A percentile compares a stretch with the other conserved stretches of the same genome.
Conservation (phyloP, 2,888 invertebrate species). For the Drosophila affinis region DNA sequence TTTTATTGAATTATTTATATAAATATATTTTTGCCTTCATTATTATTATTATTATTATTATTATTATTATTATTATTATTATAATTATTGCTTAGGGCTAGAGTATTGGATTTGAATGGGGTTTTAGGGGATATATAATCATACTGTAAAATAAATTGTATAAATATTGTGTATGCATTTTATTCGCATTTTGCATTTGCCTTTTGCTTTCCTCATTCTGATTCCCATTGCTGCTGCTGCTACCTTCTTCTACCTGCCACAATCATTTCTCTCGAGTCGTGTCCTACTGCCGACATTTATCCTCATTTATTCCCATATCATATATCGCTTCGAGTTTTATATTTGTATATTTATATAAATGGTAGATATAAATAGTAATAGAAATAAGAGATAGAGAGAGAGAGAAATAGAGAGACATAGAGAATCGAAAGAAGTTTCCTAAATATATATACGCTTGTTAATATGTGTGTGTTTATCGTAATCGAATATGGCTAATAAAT, state of each 20-base stretch:
- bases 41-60: constrained; percentile 41
- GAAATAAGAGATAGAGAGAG: not conserved
- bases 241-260: not conserved
- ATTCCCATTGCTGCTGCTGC: not conserved
- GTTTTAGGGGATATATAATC: constrained; percentile 58
- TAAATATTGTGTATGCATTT: constrained; percentile 64
- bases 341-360: constrained; percentile 12
- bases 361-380: constrained; percentile 47
- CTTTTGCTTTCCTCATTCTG: constrained; percentile 9
- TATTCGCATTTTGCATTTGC: constrained; percentile 10
- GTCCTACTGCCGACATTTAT: not conserved
- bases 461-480: constrained; percentile 48
- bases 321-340: not conserved
- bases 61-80: constrained; percentile 46
- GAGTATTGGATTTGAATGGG: constrained; percentile 63
- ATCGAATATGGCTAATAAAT: constrained; percentile 69
- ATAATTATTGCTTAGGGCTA: constrained; percentile 70
- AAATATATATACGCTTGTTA: constrained; percentile 49
- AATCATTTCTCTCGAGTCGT: not conserved
- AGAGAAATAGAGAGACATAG: not conserved
- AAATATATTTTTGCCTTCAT: constrained; percentile 75
- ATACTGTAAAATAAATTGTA: constrained; percentile 78
- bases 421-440: constrained; percentile 28
- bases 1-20: constrained; percentile 76
- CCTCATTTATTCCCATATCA: not conserved